A percentile compares a stretch with the other conserved stretches of the same genome.
These are phyloP conservation scores for Tineola bisselliella DNA, from an alignment of 2,888 invertebrate genomes.

Conservation along the genomic window DNA sequence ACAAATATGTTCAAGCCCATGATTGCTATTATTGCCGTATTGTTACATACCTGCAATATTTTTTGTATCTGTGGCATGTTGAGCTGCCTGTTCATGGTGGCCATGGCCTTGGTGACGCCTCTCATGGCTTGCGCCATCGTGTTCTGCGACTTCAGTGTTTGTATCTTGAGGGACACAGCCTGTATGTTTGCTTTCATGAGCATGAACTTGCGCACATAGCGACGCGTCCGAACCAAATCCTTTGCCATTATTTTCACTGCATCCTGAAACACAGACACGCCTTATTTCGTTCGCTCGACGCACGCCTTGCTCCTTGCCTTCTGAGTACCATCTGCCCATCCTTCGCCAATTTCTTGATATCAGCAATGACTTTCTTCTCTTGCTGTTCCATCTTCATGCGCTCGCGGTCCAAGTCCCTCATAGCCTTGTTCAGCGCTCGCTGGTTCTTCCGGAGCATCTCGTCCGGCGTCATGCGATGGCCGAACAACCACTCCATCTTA, in stretches of 20 bases:
- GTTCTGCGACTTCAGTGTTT: slow-evolving; percentile 97
- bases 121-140: slow-evolving; percentile 99
- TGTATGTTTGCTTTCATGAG: slow-evolving; percentile 99
- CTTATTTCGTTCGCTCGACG: neutral
- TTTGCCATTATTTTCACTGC: slow-evolving; percentile 99
- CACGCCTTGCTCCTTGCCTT: too few species aligned
- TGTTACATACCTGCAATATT: slow-evolving; percentile 69
- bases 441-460: slow-evolving; percentile 99
- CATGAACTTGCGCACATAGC: slow-evolving; percentile 98
- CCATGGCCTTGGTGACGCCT: slow-evolving; percentile 98
- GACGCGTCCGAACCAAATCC: slow-evolving; percentile 94
- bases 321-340: slow-evolving; percentile 98
- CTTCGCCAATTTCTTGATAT: slow-evolving; percentile 99
- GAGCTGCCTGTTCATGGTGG: slow-evolving; percentile 95
- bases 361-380: slow-evolving; percentile 97
- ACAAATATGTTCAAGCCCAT: neutral
- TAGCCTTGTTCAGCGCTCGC: slow-evolving; percentile 96
- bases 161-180: slow-evolving; percentile 96
- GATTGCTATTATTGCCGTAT: neutral
- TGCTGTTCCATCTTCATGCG: slow-evolving; percentile 96
- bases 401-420: slow-evolving; percentile 96
- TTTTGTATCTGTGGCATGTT: slow-evolving; percentile 99
- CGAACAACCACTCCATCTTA: slow-evolving; percentile 93
- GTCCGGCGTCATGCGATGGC: slow-evolving; percentile 94
- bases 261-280: slow-evolving; percentile 70